Conservation (phyloP, 64 coral and sea anemone species). For the Actinia tenebrosa region DNA sequence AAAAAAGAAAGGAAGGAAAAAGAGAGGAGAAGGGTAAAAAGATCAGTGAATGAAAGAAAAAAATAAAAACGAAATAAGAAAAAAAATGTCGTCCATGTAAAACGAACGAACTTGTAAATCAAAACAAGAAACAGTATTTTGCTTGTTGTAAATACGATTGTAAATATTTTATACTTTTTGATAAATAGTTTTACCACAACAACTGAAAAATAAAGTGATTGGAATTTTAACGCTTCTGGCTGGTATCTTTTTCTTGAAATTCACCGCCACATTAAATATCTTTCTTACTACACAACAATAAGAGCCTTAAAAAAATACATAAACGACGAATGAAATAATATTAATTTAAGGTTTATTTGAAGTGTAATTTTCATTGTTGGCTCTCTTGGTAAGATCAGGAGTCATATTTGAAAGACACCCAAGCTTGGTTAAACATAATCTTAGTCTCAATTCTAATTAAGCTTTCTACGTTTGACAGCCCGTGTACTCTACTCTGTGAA, state of each 20-base stretch:
- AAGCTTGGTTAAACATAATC: conserved; percentile 16
- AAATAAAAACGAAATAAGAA: not conserved
- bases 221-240: not conserved
- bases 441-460: not conserved
- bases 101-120: not conserved
- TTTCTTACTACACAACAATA: not conserved
- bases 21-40: not conserved
- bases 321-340: not conserved
- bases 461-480: not conserved
- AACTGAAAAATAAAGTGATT: not conserved
- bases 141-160: conserved; percentile 14
- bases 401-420: not conserved
- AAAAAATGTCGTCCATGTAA: not conserved
- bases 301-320: no score
- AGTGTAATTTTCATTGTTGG: not conserved
- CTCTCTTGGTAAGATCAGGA: not conserved
- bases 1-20: not conserved
- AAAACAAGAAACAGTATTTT: not conserved
- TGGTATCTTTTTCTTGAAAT: not conserved
- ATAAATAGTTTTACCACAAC: not conserved
- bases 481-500: not conserved
- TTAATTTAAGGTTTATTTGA: not conserved
- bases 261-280: not conserved
- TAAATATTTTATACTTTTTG: conserved; percentile 17
- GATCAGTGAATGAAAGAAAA: not conserved